These are phyloP conservation scores for Naso thynnoides DNA, from an alignment of 2,797 vertebrate species.

Conservation along the genomic window DNA sequence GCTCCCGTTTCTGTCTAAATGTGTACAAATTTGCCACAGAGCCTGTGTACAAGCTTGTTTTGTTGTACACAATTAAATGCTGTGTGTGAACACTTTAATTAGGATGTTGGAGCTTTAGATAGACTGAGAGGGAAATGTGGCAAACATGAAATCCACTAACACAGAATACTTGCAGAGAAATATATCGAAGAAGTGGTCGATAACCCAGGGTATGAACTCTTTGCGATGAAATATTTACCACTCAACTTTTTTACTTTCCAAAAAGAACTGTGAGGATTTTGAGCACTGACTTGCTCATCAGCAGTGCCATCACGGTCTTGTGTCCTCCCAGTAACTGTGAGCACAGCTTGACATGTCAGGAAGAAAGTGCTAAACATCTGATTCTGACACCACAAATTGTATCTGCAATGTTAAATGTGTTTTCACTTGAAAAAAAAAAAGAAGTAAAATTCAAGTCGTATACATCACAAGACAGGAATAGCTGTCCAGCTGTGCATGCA, in stretches of 20 bases:
- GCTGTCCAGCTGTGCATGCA: constrained; percentile 30
- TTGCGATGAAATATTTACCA: constrained; percentile 36
- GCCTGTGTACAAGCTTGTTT: neutral
- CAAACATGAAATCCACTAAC: neutral
- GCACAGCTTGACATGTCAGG: constrained; percentile 50
- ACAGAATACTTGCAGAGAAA: neutral
- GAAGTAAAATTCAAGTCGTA: constrained; percentile 35
- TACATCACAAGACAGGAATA: constrained; percentile 46
- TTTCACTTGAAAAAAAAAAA: constrained; percentile 23
- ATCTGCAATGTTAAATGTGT: constrained; percentile 35
- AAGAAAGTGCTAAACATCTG: constrained; percentile 21
- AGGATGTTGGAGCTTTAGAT: no score
- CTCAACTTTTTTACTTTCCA: constrained; percentile 38
- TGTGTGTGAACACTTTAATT: neutral
- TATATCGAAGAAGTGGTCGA: constrained; percentile 4
- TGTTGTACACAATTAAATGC: neutral
- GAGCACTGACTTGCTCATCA: constrained; percentile 31
- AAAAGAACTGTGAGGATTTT: constrained; percentile 24
- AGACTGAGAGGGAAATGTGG: neutral
- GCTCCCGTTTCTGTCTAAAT: neutral
- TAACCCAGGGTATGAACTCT: constrained; percentile 14
- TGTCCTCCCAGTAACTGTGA: constrained; percentile 47
- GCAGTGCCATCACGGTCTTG: constrained; percentile 25
- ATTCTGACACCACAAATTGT: constrained; percentile 15
- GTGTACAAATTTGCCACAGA: neutral